Base-by-base conservation (phyloP, 2,113 vertebrate species). In the Spea bombifrons region DNA sequence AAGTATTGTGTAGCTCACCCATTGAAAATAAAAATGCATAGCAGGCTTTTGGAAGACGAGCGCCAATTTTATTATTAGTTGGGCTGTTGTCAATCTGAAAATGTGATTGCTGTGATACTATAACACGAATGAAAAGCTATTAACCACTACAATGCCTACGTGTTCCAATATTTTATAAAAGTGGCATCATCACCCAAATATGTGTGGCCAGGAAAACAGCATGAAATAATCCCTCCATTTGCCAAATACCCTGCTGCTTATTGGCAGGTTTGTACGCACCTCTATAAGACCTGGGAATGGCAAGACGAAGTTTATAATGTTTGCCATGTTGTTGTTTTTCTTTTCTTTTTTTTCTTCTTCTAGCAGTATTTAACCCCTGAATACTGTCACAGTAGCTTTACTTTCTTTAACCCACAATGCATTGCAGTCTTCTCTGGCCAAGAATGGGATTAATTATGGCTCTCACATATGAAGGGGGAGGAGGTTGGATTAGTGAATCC, bases 401-500 rank as follows among this genome's bases (percentile, higher is more conserved):
- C 55, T 76, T 43, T 30, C 49, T 76, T 76, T 76, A 76, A 67
- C 75, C 75, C 75, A 76, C 43, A 76, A 76, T 76, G 75, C 75
- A 76, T 55, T 76, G 75, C 75, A 66, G 63, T 30, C 65, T 65
- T 67, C 50, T 57, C 50, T 68, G 75, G 75, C 75, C 75, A 76
- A 76, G 75, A 52, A 67, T 64, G 52, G 75, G 75, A 76, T 76
- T 76, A 76, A 76, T 76, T 76, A 76, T 52, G 75, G 75, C 50
- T 76, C 75, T 76, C 65, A 50, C 53, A 67, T 57, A 66, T 65
- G 46, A 76, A 76, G 75, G 75, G 75, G 64, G 75, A 75, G 75
- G 65, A 75, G 66, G 75, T 64, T 76, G 63, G 75, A 76, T 76
- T 50, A 67, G 55, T 66, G 75, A 67, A 67, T 76, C 75, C 53